Base-by-base conservation (phyloP, 2,888 invertebrate genomes). In the Ernsta delagoae region DNA sequence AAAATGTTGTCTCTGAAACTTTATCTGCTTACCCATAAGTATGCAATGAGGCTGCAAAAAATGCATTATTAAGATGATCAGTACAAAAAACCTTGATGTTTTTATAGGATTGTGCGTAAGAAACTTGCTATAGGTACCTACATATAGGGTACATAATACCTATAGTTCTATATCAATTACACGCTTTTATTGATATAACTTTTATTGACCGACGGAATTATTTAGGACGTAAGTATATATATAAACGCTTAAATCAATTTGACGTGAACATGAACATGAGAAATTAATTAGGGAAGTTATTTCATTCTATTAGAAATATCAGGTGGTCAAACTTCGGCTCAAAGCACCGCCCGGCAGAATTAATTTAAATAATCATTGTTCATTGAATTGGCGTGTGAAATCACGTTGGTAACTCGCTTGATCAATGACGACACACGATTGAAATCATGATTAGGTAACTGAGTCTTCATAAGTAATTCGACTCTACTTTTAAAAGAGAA, bases 1-100 rank as follows among this genome's bases (percentile, higher is more conserved):
- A 67, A 66, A 67, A 67, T 43, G 6, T 45, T 67, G 67, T 67
- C 67, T 45, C 45, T 36, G 67, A 60, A 61, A 67, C 54, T 45
- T 61, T 61, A 67, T 67, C 60, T 54, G 43, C 12, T 63, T 43
- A 53, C 16, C 34, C n/a, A 24, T 50, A 24, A 24, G 24, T 65
- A 54, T 53, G 53, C 66, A 60, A 57, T 16, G 11, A 45, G 4
- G 50, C 7, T 16, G 36, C 24, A 34, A 59, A 56, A 65, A 59
- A 24, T 59, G 57, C 24, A 36, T 16, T 31, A 9, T 24, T 31
- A 54, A 54, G 65, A 41, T 9, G 48, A 41, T 50, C 48, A 16
- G 7, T 59, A 4, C 48, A 59, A 36, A 48, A 65, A 45, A 39
- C 53, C 7, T 50, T 50, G 7, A 50, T 16, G 50, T 50, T 50